Evolutionary conservation across 2,797 vertebrate species (phyloP), one percentile per base, ranked within the genome.

Genomic region (Darevskia mixta): DNA sequence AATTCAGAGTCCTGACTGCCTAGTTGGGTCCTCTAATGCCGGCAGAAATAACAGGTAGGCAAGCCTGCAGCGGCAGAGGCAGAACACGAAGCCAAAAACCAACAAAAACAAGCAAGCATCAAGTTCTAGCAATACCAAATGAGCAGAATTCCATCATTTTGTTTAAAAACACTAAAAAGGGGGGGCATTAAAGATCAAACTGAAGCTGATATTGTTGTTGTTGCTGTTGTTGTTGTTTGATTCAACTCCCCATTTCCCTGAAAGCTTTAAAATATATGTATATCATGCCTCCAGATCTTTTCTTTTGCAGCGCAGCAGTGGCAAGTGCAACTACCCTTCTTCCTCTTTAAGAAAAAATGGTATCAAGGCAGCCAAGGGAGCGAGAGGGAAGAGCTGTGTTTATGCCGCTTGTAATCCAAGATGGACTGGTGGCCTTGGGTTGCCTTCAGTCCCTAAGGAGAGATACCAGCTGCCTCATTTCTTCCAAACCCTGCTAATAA

Each of bases 391-490:
- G n/a, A 66, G 82, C 11, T 73, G 25, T 77, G 23, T 77, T 64
- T 88, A 89, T 79, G 82, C 72, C 77, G 8, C 72, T 71, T 73
- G 83, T 90, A 93, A 92, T 88, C 78, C 66, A 93, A 93, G 89
- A 73, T 87, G 87, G 89, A 77, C 88, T 88, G 76, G 80, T 83
- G 77, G 86, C 83, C 72, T 15, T 49, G 82, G 90, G 90, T 92
- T 90, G 89, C 58, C 86, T 92, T 87, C 79, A 29, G 35, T 87
- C 91, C 90, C 76, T 55, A 87, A 87, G 86, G 91, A 88, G 25
- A 88, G 71, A 25, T 43, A 90, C 90, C 90, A 94, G 92, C 92
- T 95, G 89, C 73, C 88, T 87, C 89, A 45, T 85, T 92, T 90
- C 86, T 92, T 94, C 86, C 87, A 3, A 55, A 80, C 82, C 84